Conservation (phyloP, 2,888 invertebrate genomes). For the Callimorpha dominula region DNA sequence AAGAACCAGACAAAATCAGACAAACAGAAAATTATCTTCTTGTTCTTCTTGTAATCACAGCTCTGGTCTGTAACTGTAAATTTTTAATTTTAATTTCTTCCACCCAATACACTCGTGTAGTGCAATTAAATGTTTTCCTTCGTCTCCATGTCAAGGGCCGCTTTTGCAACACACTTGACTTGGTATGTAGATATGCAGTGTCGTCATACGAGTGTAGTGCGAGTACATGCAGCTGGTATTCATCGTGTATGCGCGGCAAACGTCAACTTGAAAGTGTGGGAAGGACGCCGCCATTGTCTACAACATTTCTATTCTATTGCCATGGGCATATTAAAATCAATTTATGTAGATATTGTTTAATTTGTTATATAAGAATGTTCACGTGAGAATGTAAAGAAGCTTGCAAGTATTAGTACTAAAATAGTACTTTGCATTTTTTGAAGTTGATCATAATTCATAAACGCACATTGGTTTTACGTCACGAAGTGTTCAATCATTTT, state of each 20-base stretch:
- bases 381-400: constrained; percentile 11
- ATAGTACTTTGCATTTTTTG: background rate
- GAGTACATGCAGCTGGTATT: constrained; percentile 32
- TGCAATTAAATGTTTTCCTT: background rate
- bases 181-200: constrained; percentile 9
- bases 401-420: background rate
- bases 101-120: background rate
- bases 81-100: background rate
- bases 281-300: constrained; percentile 50
- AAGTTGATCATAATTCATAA: background rate
- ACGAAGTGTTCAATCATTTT: background rate
- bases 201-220: constrained; percentile 11
- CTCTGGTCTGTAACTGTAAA: background rate
- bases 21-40: no score
- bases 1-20: no score
- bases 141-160: background rate
- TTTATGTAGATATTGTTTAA: constrained; percentile 28
- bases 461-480: background rate
- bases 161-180: constrained; percentile 15
- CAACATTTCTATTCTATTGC: constrained; percentile 44
- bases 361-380: constrained; percentile 12
- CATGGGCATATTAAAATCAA: constrained; percentile 39
- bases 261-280: constrained; percentile 61
- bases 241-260: constrained; percentile 51
- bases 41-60: background rate